Evolutionary conservation across 2,113 vertebrate genomes (phyloP).

Genomic region (Calypte anna): DNA sequence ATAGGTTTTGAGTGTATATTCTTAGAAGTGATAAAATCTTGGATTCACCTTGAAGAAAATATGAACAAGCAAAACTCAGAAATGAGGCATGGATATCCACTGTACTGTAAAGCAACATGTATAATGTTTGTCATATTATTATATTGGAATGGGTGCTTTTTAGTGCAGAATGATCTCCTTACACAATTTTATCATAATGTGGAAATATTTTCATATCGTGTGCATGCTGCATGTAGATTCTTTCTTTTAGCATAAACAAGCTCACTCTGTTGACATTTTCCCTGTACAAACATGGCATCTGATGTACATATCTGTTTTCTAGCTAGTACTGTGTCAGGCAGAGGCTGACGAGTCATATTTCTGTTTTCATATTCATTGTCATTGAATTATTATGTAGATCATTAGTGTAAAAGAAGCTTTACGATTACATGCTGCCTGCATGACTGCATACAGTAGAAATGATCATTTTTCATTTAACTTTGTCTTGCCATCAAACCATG

Average conservation of each 20-base stretch:
- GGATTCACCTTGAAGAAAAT: not conserved
- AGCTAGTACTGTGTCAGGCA: not conserved
- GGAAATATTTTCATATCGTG: not conserved
- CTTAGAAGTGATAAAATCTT: not conserved
- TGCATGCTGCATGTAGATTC: not conserved
- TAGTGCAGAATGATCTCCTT: not conserved
- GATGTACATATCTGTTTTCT: not conserved
- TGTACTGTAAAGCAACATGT: not conserved
- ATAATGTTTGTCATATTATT: not conserved
- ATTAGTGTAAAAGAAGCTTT: not conserved
- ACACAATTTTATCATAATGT: not conserved
- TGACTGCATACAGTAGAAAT: not conserved
- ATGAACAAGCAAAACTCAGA: not conserved
- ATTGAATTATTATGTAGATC: not conserved
- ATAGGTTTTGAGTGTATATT: not conserved
- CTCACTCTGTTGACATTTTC: not conserved
- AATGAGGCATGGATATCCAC: not conserved
- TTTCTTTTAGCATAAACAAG: not conserved
- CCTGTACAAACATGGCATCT: not conserved
- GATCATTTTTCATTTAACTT: constrained; percentile 2
- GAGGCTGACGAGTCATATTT: not conserved
- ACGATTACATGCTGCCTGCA: not conserved
- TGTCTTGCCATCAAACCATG: constrained; percentile 55
- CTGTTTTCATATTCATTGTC: not conserved
- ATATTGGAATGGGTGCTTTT: not conserved